Conservation (phyloP, 2,888 invertebrate species). For the Lacanobia wlatinum region DNA sequence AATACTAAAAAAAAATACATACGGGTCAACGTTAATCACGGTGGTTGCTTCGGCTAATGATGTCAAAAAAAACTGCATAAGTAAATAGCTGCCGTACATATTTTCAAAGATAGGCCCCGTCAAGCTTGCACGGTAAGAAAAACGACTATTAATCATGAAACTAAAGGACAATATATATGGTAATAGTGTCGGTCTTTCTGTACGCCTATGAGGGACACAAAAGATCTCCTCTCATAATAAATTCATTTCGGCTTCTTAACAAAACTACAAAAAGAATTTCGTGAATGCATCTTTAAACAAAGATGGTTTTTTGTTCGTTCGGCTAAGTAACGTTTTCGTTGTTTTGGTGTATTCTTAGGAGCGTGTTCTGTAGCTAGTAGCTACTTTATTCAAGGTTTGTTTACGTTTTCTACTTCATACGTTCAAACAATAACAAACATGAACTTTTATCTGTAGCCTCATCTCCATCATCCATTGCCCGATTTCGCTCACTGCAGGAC, state of each 20-base stretch:
- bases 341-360: slow-evolving; percentile 29
- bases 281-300: slow-evolving; percentile 64
- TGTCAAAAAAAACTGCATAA: slow-evolving; percentile 49
- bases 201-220: slow-evolving; percentile 65
- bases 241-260: slow-evolving; percentile 69
- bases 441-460: no score
- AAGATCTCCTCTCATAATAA: slow-evolving; percentile 64
- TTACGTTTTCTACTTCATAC: background rate
- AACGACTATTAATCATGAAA: slow-evolving; percentile 69
- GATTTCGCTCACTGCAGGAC: no score
- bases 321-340: slow-evolving; percentile 28
- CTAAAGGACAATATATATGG: slow-evolving; percentile 70
- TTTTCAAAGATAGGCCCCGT: slow-evolving; percentile 26
- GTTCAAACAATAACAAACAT: background rate
- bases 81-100: slow-evolving; percentile 30
- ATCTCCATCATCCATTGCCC: no score
- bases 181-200: slow-evolving; percentile 67
- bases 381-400: slow-evolving; percentile 31
- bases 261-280: slow-evolving; percentile 66
- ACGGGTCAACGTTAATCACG: slow-evolving; percentile 15
- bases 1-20: slow-evolving; percentile 17
- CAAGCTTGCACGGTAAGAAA: slow-evolving; percentile 62
- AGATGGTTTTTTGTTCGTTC: slow-evolving; percentile 58
- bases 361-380: slow-evolving; percentile 15
- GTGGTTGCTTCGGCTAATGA: slow-evolving; percentile 37